A percentile compares a stretch with the other conserved stretches of the same genome.
phyloP scores from a whole-genome alignment of 2,888 invertebrate species.

The Rotaria magnacalcarata region DNA sequence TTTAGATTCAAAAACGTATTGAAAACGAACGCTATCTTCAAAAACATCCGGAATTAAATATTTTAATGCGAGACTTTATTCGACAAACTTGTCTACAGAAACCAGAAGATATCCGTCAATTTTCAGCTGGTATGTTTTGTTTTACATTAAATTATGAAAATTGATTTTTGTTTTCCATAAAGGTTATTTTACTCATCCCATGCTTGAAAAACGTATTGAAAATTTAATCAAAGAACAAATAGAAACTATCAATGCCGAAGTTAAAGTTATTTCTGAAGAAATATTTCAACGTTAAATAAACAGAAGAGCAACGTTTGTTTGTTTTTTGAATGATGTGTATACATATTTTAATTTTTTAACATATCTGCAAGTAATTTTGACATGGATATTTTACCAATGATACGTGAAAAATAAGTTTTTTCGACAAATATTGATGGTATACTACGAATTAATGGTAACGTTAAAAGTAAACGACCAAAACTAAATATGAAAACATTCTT shows the following conservation, averaged over 20 bases:
- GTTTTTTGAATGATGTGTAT: not conserved
- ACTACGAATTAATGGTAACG: slow-evolving; percentile 77
- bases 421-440: slow-evolving; percentile 78
- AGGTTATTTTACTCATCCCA: slow-evolving; percentile 32
- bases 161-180: not conserved
- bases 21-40: slow-evolving; percentile 34
- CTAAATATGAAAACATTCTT: slow-evolving; percentile 49
- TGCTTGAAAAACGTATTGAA: slow-evolving; percentile 28
- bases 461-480: slow-evolving; percentile 81
- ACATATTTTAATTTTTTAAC: slow-evolving; percentile 73
- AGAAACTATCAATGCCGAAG: not conserved
- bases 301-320: not conserved
- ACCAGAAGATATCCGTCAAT: slow-evolving; percentile 1
- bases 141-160: not conserved
- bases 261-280: not conserved
- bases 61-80: not conserved
- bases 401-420: slow-evolving; percentile 83
- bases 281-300: slow-evolving; percentile 31
- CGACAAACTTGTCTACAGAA: slow-evolving; percentile 17
- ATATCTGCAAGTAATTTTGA: slow-evolving; percentile 94
- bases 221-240: not conserved
- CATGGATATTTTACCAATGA: slow-evolving; percentile 90
- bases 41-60: slow-evolving; percentile 18
- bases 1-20: slow-evolving; percentile 9
- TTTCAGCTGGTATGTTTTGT: not conserved